Evolutionary conservation across 2,113 vertebrate genomes (phyloP).

Genomic region (Centropus unirufus): DNA sequence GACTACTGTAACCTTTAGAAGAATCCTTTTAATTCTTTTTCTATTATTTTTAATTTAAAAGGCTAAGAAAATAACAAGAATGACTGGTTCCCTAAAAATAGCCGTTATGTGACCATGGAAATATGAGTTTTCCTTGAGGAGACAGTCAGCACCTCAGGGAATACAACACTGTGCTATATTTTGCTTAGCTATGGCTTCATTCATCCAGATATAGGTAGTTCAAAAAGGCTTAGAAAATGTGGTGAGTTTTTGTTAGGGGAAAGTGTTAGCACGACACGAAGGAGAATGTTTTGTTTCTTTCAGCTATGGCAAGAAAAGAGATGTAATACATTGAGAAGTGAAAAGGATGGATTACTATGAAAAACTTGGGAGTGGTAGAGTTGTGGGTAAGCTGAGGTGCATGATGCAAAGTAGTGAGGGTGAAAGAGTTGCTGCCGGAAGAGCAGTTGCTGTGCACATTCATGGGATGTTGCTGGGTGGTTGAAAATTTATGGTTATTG

Average conservation of each 20-base stretch:
- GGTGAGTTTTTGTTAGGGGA: neutral
- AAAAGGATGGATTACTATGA: neutral
- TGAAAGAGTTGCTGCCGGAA: neutral
- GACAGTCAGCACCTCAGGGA: slow-evolving; percentile 5
- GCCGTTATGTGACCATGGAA: slow-evolving; percentile 12
- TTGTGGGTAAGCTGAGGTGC: neutral
- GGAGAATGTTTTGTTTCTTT: neutral
- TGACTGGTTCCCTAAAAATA: slow-evolving; percentile 58
- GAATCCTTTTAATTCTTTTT: slow-evolving; percentile 4
- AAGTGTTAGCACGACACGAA: neutral
- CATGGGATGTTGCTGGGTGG: neutral
- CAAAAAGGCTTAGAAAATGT: neutral
- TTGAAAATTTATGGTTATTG: neutral
- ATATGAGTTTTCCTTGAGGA: slow-evolving; percentile 18
- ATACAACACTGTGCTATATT: neutral
- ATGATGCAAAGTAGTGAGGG: neutral
- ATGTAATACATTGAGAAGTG: neutral
- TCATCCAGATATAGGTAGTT: neutral
- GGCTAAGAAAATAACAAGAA: slow-evolving; percentile 2
- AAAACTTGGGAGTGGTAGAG: neutral
- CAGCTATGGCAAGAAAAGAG: neutral
- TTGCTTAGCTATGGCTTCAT: slow-evolving; percentile 7
- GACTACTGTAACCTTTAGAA: slow-evolving; percentile 39
- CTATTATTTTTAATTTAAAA: slow-evolving; percentile 31
- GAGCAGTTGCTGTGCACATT: neutral